phyloP scores from a whole-genome alignment of 1,140 invertebrate species.

The Bicyclus anynana region DNA sequence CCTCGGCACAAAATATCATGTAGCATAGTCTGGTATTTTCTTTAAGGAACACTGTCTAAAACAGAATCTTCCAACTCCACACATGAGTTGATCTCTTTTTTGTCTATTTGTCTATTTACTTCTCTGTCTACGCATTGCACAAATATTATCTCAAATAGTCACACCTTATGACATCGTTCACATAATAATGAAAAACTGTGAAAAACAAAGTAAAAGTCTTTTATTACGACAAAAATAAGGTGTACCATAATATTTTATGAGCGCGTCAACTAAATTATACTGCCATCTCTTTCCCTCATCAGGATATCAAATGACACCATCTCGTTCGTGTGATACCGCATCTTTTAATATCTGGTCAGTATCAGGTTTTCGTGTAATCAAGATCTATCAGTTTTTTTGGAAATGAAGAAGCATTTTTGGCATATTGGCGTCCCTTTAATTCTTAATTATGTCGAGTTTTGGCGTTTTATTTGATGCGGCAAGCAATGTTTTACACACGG shows the following conservation, averaged over 20 bases:
- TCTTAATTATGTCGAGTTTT: neutral
- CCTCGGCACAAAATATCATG: no score
- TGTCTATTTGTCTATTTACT: no score
- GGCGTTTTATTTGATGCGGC: neutral
- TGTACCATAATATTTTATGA: neutral
- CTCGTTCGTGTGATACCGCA: neutral
- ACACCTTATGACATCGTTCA: no score
- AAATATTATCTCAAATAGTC: no score
- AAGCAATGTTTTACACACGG: no score
- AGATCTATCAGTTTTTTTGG: neutral
- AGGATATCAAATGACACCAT: neutral
- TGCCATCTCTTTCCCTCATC: neutral
- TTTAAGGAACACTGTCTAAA: neutral
- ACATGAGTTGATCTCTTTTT: no score
- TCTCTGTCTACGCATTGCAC: no score
- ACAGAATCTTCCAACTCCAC: neutral
- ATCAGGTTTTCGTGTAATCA: neutral
- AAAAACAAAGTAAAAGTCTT: neutral
- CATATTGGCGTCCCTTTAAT: neutral
- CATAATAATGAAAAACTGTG: neutral
- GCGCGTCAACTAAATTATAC: neutral
- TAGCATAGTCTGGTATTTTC: no score
- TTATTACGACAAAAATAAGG: neutral
- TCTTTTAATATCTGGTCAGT: neutral
- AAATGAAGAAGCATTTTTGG: neutral